phyloP scores from a whole-genome alignment of 2,113 vertebrate genomes.

The Mionectes macconnelli region DNA sequence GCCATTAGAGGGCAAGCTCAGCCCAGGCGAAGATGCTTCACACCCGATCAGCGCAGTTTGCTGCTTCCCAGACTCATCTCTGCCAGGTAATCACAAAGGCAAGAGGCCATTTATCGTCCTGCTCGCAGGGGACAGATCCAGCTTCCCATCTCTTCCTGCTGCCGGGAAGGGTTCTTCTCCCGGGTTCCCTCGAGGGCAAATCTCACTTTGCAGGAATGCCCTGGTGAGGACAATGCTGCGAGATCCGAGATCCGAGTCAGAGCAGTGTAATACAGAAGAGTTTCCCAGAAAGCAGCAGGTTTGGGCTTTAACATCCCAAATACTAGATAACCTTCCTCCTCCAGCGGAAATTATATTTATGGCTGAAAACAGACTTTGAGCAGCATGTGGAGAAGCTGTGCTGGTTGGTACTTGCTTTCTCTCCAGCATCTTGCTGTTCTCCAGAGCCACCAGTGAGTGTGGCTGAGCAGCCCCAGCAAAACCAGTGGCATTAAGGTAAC shows the following conservation, averaged over 20 bases:
- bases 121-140: not conserved
- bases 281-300: not conserved
- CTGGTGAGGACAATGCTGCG: not conserved
- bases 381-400: not conserved
- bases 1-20: conserved; percentile 75
- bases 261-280: not conserved
- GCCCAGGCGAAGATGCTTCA: conserved; percentile 43
- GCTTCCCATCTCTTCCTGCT: not conserved
- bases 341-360: not conserved
- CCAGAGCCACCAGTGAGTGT: not conserved
- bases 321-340: not conserved
- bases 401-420: not conserved
- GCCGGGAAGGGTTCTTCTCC: not conserved
- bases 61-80: not conserved
- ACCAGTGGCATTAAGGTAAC: not conserved
- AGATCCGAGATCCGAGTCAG: not conserved
- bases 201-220: not conserved
- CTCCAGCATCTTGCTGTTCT: not conserved
- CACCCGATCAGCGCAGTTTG: not conserved
- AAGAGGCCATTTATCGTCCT: not conserved
- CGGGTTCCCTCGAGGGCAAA: not conserved
- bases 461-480: not conserved
- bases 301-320: not conserved
- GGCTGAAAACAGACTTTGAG: not conserved
- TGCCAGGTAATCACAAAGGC: not conserved